Conservation (phyloP, 1,140 invertebrate genomes). For the Acromyrmex charruanus region DNA sequence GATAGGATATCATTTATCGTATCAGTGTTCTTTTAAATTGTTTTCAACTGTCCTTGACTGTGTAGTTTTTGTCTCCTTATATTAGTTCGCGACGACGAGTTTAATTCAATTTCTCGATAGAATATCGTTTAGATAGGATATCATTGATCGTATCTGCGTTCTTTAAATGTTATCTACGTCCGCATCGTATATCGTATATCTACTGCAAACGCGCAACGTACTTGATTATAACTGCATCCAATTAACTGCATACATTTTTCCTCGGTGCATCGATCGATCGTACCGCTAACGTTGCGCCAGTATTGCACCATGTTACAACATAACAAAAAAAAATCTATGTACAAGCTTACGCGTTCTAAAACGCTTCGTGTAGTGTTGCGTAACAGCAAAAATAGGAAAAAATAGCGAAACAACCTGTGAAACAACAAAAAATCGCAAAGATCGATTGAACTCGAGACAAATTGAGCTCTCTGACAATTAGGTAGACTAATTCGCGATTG, state of each 20-base stretch:
- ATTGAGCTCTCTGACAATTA: too few species aligned
- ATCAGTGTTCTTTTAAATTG: background rate
- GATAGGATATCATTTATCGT: slow-evolving; percentile 7
- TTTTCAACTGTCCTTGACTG: background rate
- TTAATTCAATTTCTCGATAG: slow-evolving; percentile 16
- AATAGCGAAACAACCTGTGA: background rate
- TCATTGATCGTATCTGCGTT: background rate
- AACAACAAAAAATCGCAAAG: background rate
- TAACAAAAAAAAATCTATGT: background rate
- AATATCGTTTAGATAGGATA: slow-evolving; percentile 9
- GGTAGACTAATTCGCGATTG: background rate
- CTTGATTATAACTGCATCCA: slow-evolving; percentile 27
- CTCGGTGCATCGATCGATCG: slow-evolving; percentile 33
- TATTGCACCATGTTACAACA: slow-evolving; percentile 22
- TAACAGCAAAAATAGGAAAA: background rate
- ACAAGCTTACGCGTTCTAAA: background rate
- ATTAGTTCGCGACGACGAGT: background rate
- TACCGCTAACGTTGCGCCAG: background rate
- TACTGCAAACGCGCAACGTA: background rate
- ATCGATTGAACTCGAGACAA: background rate
- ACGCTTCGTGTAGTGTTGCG: background rate
- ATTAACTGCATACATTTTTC: slow-evolving; percentile 14
- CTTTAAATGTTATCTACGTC: background rate
- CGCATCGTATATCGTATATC: background rate
- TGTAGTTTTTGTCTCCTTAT: background rate